phyloP scores from a whole-genome alignment of 2,888 invertebrate genomes.

The Tanypteryx hageni region DNA sequence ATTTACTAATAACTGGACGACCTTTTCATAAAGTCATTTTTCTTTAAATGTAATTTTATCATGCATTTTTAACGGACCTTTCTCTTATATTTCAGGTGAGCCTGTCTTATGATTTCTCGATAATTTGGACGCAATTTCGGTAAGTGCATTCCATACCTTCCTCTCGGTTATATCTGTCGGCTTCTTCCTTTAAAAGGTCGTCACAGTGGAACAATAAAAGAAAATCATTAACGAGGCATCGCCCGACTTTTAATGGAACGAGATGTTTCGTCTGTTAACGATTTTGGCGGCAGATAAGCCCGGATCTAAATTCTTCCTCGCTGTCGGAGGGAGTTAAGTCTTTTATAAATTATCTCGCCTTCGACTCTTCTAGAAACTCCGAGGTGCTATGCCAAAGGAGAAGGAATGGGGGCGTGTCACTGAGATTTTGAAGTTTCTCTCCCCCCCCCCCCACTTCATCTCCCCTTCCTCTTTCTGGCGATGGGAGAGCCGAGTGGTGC shows the following conservation, averaged over 20 bases:
- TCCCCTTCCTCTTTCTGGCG: neutral
- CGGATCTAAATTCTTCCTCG: neutral
- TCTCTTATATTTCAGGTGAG: neutral
- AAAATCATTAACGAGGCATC: neutral
- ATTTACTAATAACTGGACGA: no score
- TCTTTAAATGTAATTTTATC: neutral
- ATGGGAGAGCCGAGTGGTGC: neutral
- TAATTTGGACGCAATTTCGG: neutral
- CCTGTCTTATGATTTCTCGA: neutral
- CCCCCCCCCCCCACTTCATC: neutral
- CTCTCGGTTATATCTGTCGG: no score
- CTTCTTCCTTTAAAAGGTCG: neutral
- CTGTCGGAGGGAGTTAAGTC: neutral
- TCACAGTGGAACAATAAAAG: no score
- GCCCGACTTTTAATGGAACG: neutral
- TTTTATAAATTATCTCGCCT: constrained; percentile 3
- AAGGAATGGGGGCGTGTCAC: neutral
- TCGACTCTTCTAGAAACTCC: neutral
- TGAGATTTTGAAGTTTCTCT: neutral
- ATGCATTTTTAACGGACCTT: neutral
- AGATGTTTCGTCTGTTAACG: neutral
- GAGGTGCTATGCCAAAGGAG: neutral
- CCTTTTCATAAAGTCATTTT: neutral
- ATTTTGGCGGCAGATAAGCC: neutral
- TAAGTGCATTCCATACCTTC: neutral